Evolutionary conservation across 2,113 vertebrate genomes (phyloP), one percentile per base, ranked within the genome.

Genomic region (Galemys pyrenaicus): DNA sequence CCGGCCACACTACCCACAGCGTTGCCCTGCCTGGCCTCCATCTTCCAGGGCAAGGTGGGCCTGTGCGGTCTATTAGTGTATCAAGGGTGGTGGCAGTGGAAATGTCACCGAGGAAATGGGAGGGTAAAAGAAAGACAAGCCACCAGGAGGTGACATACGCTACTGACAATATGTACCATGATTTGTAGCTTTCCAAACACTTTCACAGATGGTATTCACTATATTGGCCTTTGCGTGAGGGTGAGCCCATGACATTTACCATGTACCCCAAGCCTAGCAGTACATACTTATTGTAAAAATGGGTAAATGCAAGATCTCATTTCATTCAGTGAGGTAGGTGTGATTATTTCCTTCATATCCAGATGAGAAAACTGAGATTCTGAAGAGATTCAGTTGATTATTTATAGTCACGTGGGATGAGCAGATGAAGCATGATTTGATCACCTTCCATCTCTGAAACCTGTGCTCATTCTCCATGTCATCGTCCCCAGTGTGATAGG

Each of bases 101-200:
- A 73, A 70, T 46, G 26, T 28, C 26, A 71, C 16, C 10, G 71
- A 91, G 56, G 26, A 64, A 83, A n/a, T 71, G 54, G 51, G 28
- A 3, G 39, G 12, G 51, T 15, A 9, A 84, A 75, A 49, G 32
- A n/a, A 74, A 92, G 46, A 84, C 37, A 1, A 68, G 16, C 19
- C 68, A 89, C 19, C 58, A 89, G 39, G 37, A 75, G 58, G 37
- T 58, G 32, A 89, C 28, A 39, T 32, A 46, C 54, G 64, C 2
- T 41, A 67, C 39, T 89, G 56, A 60, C 15, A 68, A 79, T 46
- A 32, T 79, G 20, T 46, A 37, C 13, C 54, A 88, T 12, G 3
- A 92, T 70, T 92, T 87, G 10, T 73, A 73, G 44, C 79, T 89
- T 92, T 79, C 56, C 46, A 85, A 79, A 16, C 26, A 78, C 26